Evolutionary conservation across 1,140 invertebrate species (phyloP).

Genomic region (Drosophila aff.): DNA sequence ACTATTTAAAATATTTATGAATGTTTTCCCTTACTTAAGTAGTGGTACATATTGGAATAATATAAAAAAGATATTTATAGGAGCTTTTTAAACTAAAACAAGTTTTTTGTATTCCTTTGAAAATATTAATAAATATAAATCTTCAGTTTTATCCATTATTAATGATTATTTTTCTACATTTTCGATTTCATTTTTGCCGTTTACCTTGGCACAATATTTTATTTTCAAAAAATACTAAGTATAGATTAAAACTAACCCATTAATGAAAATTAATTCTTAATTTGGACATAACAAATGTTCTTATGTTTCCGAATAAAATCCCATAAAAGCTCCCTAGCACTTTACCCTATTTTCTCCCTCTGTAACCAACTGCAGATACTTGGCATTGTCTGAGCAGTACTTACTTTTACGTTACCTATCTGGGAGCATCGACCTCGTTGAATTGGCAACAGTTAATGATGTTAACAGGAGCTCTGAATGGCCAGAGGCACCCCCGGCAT

Average conservation of each 20-base stretch:
- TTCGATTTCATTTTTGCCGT: too few relatives aligned
- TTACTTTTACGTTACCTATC: slow-evolving; percentile 12
- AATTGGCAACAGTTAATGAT: slow-evolving; percentile 77
- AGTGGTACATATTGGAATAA: too few relatives aligned
- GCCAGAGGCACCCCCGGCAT: slow-evolving; percentile 27
- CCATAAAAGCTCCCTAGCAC: too few relatives aligned
- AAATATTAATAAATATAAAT: too few relatives aligned
- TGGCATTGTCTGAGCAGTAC: slow-evolving; percentile 19
- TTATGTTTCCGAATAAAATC: too few relatives aligned
- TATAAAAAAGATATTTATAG: too few relatives aligned
- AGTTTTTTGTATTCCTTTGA: too few relatives aligned
- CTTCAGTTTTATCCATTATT: too few relatives aligned
- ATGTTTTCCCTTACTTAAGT: not conserved
- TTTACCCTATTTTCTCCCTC: not conserved
- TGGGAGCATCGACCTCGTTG: slow-evolving; percentile 33
- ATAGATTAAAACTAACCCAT: not conserved
- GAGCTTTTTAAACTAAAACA: too few relatives aligned
- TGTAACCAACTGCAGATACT: slow-evolving; percentile 6
- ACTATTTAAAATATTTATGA: not conserved
- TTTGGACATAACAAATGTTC: too few relatives aligned
- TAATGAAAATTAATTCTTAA: not conserved
- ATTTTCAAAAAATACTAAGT: not conserved
- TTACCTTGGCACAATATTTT: not conserved
- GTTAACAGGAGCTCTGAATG: slow-evolving; percentile 52
- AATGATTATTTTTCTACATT: too few relatives aligned